phyloP scores from a whole-genome alignment of 2,113 vertebrate genomes.

The Eptesicus fuscus region DNA sequence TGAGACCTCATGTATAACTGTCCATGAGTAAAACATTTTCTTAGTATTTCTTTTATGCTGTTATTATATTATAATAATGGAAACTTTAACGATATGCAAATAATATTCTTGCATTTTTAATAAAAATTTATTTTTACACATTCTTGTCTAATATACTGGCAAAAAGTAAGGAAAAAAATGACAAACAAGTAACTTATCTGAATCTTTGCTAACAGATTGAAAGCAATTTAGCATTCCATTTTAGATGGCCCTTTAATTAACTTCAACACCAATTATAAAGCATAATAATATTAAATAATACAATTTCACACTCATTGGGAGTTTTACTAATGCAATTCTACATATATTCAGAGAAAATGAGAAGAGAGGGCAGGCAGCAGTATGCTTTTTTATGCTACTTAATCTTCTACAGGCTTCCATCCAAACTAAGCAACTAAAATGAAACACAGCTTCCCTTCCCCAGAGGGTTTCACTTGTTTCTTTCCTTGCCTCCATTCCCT shows the following conservation, averaged over 20 bases:
- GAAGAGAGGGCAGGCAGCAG: not conserved
- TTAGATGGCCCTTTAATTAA: not conserved
- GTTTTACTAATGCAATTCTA: not conserved
- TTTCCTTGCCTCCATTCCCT: not conserved
- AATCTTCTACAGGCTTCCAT: constrained; percentile 73
- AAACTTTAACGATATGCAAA: not conserved
- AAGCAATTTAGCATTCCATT: not conserved
- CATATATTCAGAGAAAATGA: not conserved
- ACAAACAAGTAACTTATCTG: not conserved
- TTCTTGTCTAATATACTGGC: not conserved
- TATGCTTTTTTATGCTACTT: constrained; percentile 67
- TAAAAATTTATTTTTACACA: constrained; percentile 2
- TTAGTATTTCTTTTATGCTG: not conserved
- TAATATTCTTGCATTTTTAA: not conserved
- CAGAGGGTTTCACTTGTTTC: constrained; percentile 63
- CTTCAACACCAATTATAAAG: constrained; percentile 19
- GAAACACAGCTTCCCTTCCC: constrained; percentile 75
- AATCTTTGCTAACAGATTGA: not conserved
- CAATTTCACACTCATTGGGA: not conserved
- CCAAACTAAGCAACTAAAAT: constrained; percentile 79
- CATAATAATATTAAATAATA: constrained; percentile 17
- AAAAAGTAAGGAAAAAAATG: not conserved
- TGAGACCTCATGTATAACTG: not conserved
- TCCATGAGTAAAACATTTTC: not conserved
- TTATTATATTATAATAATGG: not conserved